These are phyloP conservation scores for Actinopyga echinites DNA, from an alignment of 53 echinoderm and acorn worm genomes.

Conservation along the genomic window DNA sequence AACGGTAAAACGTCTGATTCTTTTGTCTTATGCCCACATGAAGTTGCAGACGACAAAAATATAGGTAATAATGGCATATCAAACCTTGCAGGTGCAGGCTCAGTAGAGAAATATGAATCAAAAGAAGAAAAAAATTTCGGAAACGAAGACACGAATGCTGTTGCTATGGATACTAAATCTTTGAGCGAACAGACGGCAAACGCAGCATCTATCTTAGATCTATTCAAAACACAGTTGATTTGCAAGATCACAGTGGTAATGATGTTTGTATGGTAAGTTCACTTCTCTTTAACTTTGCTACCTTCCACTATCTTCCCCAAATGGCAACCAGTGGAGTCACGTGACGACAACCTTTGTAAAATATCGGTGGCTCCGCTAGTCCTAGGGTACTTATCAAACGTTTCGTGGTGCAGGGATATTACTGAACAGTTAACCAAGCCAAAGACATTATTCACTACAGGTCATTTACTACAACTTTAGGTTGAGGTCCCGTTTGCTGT, in stretches of 20 bases:
- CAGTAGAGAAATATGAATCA: neutral
- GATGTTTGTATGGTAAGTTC: conserved; percentile 86
- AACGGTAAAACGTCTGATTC: conserved; percentile 49
- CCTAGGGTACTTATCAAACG: no score
- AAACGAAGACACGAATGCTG: neutral
- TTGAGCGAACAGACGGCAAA: neutral
- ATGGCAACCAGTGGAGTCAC: no score
- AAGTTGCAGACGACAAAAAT: neutral
- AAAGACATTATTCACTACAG: no score
- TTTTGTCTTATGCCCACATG: neutral
- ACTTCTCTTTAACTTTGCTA: neutral
- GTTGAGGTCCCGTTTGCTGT: no score
- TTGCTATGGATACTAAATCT: neutral
- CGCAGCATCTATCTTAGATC: conserved; percentile 47
- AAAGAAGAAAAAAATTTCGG: neutral
- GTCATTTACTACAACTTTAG: no score
- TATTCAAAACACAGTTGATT: conserved; percentile 62
- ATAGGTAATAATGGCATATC: no score
- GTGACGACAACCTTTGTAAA: no score
- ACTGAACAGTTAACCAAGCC: no score
- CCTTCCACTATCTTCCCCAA: no score
- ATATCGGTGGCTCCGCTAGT: no score
- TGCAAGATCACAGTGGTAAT: conserved; percentile 73
- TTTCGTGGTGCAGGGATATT: no score
- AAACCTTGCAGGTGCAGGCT: neutral